Conservation (phyloP, 2,888 invertebrate genomes). For the Pegoplata infirma region DNA sequence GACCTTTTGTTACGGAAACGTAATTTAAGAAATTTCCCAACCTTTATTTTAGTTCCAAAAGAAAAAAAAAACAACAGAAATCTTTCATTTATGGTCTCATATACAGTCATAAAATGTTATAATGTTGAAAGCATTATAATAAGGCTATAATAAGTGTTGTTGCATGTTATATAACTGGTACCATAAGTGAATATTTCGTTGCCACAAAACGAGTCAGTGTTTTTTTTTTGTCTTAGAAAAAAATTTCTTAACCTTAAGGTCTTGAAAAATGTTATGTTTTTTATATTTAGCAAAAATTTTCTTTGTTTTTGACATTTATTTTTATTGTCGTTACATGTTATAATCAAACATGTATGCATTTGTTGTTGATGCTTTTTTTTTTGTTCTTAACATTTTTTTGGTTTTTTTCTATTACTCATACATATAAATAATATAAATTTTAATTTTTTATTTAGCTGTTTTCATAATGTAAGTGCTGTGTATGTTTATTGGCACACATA, state of each 20-base stretch:
- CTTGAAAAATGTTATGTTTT: not conserved
- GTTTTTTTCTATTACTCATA: too few relatives aligned
- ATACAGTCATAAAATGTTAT: constrained; percentile 23
- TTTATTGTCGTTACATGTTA: constrained; percentile 55
- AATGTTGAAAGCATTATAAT: constrained; percentile 29
- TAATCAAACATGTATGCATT: constrained; percentile 17
- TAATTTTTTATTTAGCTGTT: not conserved
- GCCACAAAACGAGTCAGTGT: not conserved
- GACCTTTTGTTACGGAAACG: not conserved
- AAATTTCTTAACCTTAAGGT: not conserved
- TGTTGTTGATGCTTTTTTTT: constrained; percentile 3
- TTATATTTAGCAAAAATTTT: constrained; percentile 34
- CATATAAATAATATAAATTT: not conserved
- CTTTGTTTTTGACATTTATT: constrained; percentile 64
- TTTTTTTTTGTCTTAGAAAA: not conserved
- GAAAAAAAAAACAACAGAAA: not conserved
- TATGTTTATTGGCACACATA: not conserved
- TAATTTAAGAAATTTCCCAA: not conserved
- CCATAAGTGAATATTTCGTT: constrained; percentile 27
- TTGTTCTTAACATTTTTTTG: too few relatives aligned
- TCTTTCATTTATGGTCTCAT: constrained; percentile 16
- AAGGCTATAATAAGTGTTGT: constrained; percentile 23
- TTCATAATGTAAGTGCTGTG: not conserved
- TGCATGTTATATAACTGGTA: constrained; percentile 16
- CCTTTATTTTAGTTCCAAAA: not conserved